A percentile compares a stretch with the other conserved stretches of the same genome.
Evolutionary conservation across 2,797 vertebrate genomes (phyloP).

Genomic region (Florisuga fusca): DNA sequence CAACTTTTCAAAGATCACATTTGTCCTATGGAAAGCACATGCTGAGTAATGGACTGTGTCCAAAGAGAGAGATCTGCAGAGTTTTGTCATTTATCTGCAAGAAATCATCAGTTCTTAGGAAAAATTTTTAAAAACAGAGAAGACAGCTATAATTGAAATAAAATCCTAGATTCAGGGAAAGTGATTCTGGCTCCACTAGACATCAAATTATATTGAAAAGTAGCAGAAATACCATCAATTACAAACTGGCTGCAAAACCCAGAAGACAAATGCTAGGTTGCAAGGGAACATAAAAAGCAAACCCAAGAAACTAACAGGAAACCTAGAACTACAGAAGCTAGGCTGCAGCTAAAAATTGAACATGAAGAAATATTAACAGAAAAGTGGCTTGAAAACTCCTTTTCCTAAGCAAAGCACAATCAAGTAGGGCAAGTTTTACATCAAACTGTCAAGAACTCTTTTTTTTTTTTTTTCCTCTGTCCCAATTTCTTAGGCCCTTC

Average conservation of each 20-base stretch:
- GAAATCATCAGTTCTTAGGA: neutral
- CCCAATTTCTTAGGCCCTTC: neutral
- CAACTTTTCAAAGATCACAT: neutral
- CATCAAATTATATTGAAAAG: neutral
- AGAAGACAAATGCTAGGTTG: neutral
- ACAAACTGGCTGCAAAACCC: neutral
- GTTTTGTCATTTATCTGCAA: neutral
- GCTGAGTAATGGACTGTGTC: neutral
- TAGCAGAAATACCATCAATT: neutral
- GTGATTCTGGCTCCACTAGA: neutral
- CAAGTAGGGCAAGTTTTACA: neutral
- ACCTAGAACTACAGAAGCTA: neutral
- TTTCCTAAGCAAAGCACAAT: neutral
- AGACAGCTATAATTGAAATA: neutral
- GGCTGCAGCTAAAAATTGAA: neutral
- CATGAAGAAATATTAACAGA: neutral
- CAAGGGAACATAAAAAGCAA: neutral
- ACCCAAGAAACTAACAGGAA: neutral
- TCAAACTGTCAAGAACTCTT: neutral
- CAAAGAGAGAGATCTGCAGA: neutral
- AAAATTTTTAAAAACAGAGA: neutral
- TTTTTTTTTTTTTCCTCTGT: neutral
- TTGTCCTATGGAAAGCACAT: neutral
- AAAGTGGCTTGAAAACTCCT: neutral
- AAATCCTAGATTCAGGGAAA: neutral